A percentile compares a stretch with the other conserved stretches of the same genome.
phyloP scores from a whole-genome alignment of 2,797 vertebrate genomes.

The Orientallactaga sibirica region DNA sequence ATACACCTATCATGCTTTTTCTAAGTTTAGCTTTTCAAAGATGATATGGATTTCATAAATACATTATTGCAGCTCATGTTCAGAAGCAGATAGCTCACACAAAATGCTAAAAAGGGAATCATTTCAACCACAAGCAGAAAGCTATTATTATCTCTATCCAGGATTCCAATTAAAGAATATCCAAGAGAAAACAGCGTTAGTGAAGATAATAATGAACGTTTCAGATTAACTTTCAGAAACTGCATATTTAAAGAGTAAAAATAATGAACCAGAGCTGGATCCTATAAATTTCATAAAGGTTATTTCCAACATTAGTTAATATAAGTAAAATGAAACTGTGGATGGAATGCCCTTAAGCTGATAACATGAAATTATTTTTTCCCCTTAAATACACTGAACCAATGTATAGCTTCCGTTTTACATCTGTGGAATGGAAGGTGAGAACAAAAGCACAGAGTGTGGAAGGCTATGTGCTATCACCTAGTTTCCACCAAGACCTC shows the following conservation, averaged over 20 bases:
- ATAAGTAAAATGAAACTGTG: not conserved
- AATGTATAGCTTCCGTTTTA: not conserved
- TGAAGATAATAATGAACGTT: conserved; percentile 52
- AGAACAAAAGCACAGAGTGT: not conserved
- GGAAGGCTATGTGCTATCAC: not conserved
- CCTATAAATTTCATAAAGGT: conserved; percentile 27
- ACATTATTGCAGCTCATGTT: conserved; percentile 31
- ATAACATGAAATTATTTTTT: conserved; percentile 45
- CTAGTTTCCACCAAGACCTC: not conserved
- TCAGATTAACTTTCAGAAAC: conserved; percentile 61
- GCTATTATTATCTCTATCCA: conserved; percentile 65
- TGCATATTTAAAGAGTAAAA: conserved; percentile 61
- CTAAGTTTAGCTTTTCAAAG: conserved; percentile 23
- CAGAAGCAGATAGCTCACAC: conserved; percentile 40
- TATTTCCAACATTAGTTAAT: conserved; percentile 41
- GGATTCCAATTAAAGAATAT: conserved; percentile 76
- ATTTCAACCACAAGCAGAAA: conserved; percentile 64
- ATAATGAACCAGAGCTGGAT: conserved; percentile 17
- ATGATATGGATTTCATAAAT: conserved; percentile 62
- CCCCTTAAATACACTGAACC: not conserved
- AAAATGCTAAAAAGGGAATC: conserved; percentile 66
- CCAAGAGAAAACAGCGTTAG: conserved; percentile 60
- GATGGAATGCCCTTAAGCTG: not conserved
- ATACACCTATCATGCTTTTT: not conserved
- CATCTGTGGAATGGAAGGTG: not conserved